Conservation (phyloP, 2,888 invertebrate species). For the Oligia latruncula region DNA sequence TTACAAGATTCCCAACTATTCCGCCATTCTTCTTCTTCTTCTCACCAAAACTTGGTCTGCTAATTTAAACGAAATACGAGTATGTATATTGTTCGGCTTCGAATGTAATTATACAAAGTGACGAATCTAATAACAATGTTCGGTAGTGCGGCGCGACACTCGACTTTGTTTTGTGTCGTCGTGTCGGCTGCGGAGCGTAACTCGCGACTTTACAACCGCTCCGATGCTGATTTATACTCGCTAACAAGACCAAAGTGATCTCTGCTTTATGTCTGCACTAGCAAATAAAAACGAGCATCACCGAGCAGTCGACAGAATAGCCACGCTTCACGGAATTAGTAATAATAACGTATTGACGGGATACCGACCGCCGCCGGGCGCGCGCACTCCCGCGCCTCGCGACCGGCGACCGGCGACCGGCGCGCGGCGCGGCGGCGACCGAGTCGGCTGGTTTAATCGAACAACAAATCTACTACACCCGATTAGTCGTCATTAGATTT, state of each 20-base stretch:
- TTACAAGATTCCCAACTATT: neutral
- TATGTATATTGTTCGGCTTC: neutral
- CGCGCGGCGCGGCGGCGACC: neutral
- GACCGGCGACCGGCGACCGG: neutral
- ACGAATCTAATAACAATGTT: constrained; percentile 41
- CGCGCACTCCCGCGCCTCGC: neutral
- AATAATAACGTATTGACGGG: constrained; percentile 60
- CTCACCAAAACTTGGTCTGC: neutral
- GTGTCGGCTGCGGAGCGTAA: constrained; percentile 7
- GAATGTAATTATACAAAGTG: constrained; percentile 41
- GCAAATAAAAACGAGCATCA: constrained; percentile 57
- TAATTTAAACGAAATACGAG: neutral
- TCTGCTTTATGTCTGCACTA: constrained; percentile 67
- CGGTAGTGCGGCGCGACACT: neutral
- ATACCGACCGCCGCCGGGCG: too few species aligned
- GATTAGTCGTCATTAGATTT: constrained; percentile 62
- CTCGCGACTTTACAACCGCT: constrained; percentile 45
- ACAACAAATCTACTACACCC: constrained; percentile 62
- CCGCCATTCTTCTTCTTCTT: neutral
- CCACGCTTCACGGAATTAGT: constrained; percentile 51
- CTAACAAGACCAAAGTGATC: constrained; percentile 63
- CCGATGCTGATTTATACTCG: constrained; percentile 68
- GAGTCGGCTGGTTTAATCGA: constrained; percentile 37
- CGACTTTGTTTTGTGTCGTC: constrained; percentile 31
- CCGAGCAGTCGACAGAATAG: constrained; percentile 25